Conservation (phyloP, 2,888 invertebrate species). For the Cepaea hortensis region DNA sequence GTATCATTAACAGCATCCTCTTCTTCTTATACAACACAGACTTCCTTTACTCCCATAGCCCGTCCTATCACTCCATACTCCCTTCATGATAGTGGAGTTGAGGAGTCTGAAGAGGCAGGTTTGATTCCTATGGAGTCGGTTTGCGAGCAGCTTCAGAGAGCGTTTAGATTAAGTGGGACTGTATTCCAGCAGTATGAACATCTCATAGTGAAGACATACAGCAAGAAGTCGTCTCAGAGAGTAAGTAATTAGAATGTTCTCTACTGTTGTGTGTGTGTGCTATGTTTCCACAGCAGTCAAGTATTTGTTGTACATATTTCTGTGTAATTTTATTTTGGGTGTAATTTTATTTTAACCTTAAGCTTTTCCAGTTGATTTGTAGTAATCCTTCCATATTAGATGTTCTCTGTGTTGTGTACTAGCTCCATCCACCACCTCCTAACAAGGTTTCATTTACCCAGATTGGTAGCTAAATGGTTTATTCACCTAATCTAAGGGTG, state of each 20-base stretch:
- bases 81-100: slow-evolving; percentile 60
- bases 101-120: slow-evolving; percentile 62
- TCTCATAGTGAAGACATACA: slow-evolving; percentile 57
- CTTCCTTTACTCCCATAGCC: slow-evolving; percentile 50
- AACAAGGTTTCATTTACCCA: too few species aligned
- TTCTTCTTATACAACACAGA: neutral
- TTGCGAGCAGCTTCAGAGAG: slow-evolving; percentile 65
- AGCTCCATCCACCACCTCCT: too few species aligned
- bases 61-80: slow-evolving; percentile 53
- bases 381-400: too few species aligned
- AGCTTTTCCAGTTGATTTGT: too few species aligned
- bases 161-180: slow-evolving; percentile 61
- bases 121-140: slow-evolving; percentile 69
- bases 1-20: neutral
- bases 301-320: too few species aligned
- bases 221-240: slow-evolving; percentile 65
- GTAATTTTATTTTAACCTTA: too few species aligned
- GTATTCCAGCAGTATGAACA: slow-evolving; percentile 65
- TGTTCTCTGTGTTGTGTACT: too few species aligned
- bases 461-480: too few species aligned
- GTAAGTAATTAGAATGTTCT: slow-evolving; percentile 50
- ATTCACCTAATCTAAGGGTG: too few species aligned
- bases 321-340: too few species aligned
- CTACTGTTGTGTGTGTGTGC: too few species aligned
- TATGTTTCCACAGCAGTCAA: too few species aligned